phyloP scores from a whole-genome alignment of 2,797 vertebrate genomes.

The Phoxinus dragarum region DNA sequence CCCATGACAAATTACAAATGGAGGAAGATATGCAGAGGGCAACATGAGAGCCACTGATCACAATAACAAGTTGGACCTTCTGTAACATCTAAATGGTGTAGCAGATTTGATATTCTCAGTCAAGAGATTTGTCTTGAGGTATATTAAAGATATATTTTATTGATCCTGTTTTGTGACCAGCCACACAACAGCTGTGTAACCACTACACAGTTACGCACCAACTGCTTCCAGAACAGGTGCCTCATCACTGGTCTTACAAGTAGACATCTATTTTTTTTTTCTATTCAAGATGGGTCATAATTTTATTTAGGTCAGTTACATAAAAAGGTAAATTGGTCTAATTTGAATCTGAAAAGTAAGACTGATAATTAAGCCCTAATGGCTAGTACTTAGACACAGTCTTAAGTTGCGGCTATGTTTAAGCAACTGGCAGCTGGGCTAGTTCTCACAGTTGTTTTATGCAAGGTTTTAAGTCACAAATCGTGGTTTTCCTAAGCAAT shows the following conservation, averaged over 20 bases:
- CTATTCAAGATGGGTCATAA: no score
- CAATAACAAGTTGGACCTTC: background rate
- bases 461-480: background rate
- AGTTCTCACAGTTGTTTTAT: background rate
- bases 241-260: no score
- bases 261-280: no score
- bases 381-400: background rate
- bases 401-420: no score
- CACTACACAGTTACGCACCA: background rate
- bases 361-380: background rate
- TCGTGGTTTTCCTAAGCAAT: background rate
- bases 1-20: constrained; percentile 54
- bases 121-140: background rate
- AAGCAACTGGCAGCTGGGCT: background rate
- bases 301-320: no score
- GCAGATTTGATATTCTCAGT: background rate
- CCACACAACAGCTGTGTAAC: constrained; percentile 28
- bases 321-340: background rate
- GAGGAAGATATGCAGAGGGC: constrained; percentile 39
- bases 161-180: background rate
- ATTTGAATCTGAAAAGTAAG: background rate
- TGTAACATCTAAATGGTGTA: background rate
- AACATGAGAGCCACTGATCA: background rate
- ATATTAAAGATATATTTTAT: background rate
- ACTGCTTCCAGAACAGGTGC: constrained; percentile 31